Evolutionary conservation across 2,113 vertebrate genomes (phyloP), one percentile per base, ranked within the genome.

Genomic region (Actenoides hombroni): DNA sequence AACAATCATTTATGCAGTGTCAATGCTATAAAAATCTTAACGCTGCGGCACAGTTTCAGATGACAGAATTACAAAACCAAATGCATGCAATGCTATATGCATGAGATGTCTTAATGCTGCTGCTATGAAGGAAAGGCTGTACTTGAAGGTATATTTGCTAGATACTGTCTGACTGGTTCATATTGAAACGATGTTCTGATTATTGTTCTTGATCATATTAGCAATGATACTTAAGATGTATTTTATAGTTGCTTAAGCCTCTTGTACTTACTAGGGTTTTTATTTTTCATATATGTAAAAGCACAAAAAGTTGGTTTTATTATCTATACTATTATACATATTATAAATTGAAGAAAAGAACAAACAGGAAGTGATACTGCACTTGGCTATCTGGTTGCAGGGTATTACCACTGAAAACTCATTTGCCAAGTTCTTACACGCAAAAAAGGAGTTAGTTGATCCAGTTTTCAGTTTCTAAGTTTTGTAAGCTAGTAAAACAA

Each of bases 51-150:
- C 14, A 51, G 68, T 83, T 95, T 92, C 57, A 71, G 61, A 68
- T 49, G 53, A 84, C 80, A 91, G 92, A 84, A 92, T 79, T 86
- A 87, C 74, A 89, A 86, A 75, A 54, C 54, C 79, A 92, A 90
- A 92, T 21, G 44, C 53, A 85, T 4, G 17, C 39, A 39, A 39
- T 13, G 37, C 63, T 69, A 21, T 77, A 94, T 18, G 54, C 33
- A 56, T 2, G 33, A 80, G 23, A 75, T 64, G 64, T 49, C 59
- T 79, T 23, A 68, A 85, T 1, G 4, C 2, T 76, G 63, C 26
- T 39, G 57, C 49, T 51, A 44, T 29, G 67, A 84, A 87, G 70
- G 83, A 92, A 94, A 82, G 42, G 44, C 9, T 74, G 11, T 23
- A 80, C 53, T 67, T 67, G 40, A 61, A 86, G 23, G 71, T 37